These are phyloP conservation scores for Holothuria scabra DNA, from an alignment of 53 echinoderm and acorn worm genomes.

Conservation along the genomic window DNA sequence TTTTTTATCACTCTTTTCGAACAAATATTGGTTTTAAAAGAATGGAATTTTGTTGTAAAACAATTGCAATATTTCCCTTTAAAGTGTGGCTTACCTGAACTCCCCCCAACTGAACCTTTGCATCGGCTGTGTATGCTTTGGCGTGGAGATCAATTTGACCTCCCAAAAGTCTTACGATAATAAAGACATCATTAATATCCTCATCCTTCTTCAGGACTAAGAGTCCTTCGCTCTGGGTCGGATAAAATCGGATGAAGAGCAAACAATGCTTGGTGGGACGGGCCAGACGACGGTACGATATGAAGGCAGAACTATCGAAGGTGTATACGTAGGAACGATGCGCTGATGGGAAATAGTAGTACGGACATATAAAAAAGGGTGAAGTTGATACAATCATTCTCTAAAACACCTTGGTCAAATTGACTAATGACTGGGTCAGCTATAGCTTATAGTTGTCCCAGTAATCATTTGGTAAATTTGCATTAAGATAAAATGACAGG, in stretches of 20 bases:
- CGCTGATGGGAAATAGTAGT: conserved; percentile 13
- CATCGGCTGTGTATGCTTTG: conserved; percentile 52
- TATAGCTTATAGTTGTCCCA: too few species aligned
- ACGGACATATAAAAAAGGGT: too few species aligned
- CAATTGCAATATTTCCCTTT: too few species aligned
- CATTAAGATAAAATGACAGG: too few species aligned
- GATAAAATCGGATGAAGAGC: conserved; percentile 72
- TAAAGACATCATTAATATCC: conserved; percentile 37
- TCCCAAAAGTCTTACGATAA: conserved; percentile 57
- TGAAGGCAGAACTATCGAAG: conserved; percentile 75
- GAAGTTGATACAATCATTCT: too few species aligned
- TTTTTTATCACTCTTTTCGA: too few species aligned
- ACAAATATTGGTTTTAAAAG: too few species aligned
- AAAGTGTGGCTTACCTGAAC: conserved; percentile 55
- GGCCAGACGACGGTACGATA: conserved; percentile 73
- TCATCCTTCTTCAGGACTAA: conserved; percentile 70
- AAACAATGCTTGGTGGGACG: conserved; percentile 75
- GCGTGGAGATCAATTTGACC: conserved; percentile 66
- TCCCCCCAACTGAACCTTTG: conserved; percentile 55
- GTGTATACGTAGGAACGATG: conserved; percentile 43
- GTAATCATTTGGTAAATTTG: too few species aligned
- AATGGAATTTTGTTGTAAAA: too few species aligned
- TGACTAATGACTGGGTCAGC: too few species aligned
- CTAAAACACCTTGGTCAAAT: too few species aligned
- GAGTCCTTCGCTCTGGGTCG: conserved; percentile 63